phyloP scores from a whole-genome alignment of 2,888 invertebrate genomes.

The Agonopterix arenella region DNA sequence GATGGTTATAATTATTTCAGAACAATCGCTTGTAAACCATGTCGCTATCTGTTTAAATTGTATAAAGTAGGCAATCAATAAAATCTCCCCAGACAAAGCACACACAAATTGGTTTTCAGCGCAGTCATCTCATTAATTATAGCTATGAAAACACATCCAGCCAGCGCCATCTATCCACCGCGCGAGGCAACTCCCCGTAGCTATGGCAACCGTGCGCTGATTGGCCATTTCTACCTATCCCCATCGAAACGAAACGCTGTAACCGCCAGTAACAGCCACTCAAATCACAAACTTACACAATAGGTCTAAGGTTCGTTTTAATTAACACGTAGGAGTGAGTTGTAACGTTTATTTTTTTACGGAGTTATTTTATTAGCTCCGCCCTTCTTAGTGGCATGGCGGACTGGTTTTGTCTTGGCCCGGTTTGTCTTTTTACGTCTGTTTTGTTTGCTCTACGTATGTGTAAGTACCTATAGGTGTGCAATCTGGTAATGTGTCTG shows the following conservation, averaged over 20 bases:
- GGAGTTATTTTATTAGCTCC: constrained; percentile 56
- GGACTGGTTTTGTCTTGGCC: constrained; percentile 48
- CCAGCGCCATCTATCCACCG: constrained; percentile 55
- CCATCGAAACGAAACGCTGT: constrained; percentile 28
- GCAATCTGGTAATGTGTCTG: not conserved
- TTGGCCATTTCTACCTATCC: constrained; percentile 56
- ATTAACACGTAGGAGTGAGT: constrained; percentile 17
- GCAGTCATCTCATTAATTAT: constrained; percentile 11
- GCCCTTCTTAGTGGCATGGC: constrained; percentile 67
- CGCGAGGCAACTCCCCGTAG: constrained; percentile 37
- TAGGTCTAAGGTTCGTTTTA: constrained; percentile 33
- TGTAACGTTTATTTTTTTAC: constrained; percentile 20
- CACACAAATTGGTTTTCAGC: constrained; percentile 13
- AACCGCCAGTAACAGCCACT: constrained; percentile 33
- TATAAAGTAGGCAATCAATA: constrained; percentile 6
- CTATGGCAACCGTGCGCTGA: constrained; percentile 64
- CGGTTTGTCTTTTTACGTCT: constrained; percentile 52
- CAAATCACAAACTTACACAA: constrained; percentile 38
- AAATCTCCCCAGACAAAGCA: constrained; percentile 6
- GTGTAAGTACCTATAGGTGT: not conserved
- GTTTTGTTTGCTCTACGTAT: constrained; percentile 23
- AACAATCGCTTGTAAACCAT: not conserved
- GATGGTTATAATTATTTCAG: too few species aligned
- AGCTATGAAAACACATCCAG: constrained; percentile 6
- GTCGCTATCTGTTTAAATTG: not conserved